Base-by-base conservation (phyloP, 2,888 invertebrate genomes). In the Andrena trimmerana region DNA sequence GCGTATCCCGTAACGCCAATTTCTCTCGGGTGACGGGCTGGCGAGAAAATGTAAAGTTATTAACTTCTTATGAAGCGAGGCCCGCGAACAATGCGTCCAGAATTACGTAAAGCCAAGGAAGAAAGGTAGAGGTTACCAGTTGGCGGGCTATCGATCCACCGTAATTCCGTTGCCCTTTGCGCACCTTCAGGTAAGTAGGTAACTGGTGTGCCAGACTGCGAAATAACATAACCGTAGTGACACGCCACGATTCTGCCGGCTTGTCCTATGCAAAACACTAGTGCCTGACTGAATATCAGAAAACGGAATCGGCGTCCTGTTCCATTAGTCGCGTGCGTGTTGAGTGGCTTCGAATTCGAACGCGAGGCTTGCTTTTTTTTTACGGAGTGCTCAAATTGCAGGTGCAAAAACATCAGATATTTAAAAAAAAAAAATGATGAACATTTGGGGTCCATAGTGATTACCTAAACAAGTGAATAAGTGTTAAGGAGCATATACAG, bases 81-180 rank as follows among this genome's bases (percentile, higher is more conserved):
- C 50, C 62, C 50, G 36, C 66, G 74, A 84, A 79, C 79, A 77
- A 71, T 85, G 60, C 66, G 31, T 50, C 24, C 65, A 31, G 76
- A 85, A 86, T 85, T 84, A 85, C 59, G 71, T 54, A 75, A 69
- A 69, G 33, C 67, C 69, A 29, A 60, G 68, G 76, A 81, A 74
- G 75, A 82, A 81, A 71, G 48, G 79, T 76, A n/a, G 67, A 77
- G 79, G 83, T 80, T 81, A 68, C 78, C 60, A 71, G 72, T 81
- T 78, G 79, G 77, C 65, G 74, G 70, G 75, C 68, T 88, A 88
- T 88, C 84, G 88, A 88, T 89, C 88, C 86, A 60, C 62, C 81
- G 77, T 83, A 67, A 77, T 88, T 69, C 69, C 81, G 54, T 83
- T 87, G 78, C 78, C 79, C 78, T 83, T 81, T 84, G 82, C 83